These are phyloP conservation scores for Ylistrum balloti DNA, from an alignment of 1,140 invertebrate genomes.

Conservation along the genomic window DNA sequence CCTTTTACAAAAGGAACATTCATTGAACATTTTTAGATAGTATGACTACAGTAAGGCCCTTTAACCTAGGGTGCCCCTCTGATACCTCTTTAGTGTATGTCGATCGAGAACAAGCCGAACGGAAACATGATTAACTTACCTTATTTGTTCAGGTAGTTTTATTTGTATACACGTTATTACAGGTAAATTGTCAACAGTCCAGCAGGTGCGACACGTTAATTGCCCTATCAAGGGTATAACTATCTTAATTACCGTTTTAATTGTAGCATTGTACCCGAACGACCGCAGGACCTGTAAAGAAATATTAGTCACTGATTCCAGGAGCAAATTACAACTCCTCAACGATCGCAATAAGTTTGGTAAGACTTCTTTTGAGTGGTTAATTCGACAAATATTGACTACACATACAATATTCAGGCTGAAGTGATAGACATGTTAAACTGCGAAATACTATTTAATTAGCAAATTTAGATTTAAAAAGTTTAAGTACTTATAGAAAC, in stretches of 20 bases:
- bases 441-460: neutral
- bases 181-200: constrained; percentile 38
- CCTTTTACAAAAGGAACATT: neutral
- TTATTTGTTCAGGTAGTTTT: neutral
- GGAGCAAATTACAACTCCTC: neutral
- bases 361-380: neutral
- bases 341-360: neutral
- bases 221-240: constrained; percentile 25
- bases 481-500: neutral
- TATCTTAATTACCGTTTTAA: constrained; percentile 24
- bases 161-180: constrained; percentile 35
- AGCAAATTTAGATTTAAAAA: neutral
- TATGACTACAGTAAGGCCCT: neutral
- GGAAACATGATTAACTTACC: constrained; percentile 5
- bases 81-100: neutral
- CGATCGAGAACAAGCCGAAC: neutral
- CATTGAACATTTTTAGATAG: constrained; percentile 18
- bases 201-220: constrained; percentile 21
- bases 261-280: constrained; percentile 17
- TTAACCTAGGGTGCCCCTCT: neutral
- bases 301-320: neutral
- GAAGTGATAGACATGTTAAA: neutral
- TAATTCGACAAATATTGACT: constrained; percentile 1
- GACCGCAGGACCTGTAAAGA: neutral
- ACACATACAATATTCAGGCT: neutral